These are phyloP conservation scores for Xyrauchen texanus DNA, from an alignment of 2,113 vertebrate species.

Conservation along the genomic window DNA sequence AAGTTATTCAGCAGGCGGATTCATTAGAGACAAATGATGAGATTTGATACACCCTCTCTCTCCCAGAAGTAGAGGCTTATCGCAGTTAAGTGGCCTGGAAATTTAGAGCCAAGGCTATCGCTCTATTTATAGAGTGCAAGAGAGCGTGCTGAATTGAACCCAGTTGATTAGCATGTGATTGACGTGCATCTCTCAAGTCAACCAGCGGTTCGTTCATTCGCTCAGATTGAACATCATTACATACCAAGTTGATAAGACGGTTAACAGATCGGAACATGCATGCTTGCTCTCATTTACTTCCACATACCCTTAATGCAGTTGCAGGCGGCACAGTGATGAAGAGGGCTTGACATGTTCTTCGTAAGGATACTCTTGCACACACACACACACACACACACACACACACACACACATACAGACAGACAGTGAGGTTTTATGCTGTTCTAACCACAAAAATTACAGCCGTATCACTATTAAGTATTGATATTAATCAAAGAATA, in stretches of 20 bases:
- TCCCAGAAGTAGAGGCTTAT: constrained; percentile 14
- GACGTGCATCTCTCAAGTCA: constrained; percentile 42
- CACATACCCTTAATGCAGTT: constrained; percentile 22
- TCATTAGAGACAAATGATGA: constrained; percentile 22
- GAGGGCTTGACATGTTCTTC: constrained; percentile 8
- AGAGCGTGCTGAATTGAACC: constrained; percentile 13
- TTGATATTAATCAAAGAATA: too few species aligned
- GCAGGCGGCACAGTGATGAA: constrained; percentile 3
- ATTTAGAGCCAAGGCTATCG: constrained; percentile 14
- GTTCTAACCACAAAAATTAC: too few species aligned
- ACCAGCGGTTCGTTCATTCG: background rate
- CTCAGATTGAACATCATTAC: constrained; percentile 41
- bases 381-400: background rate
- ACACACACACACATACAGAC: background rate
- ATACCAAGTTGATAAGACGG: constrained; percentile 39
- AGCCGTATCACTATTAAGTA: too few species aligned
- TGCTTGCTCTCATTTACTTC: background rate
- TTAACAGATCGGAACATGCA: constrained; percentile 32
- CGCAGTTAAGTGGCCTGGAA: constrained; percentile 27
- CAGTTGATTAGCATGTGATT: constrained; percentile 43
- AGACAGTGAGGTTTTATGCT: too few species aligned
- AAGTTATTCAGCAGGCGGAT: constrained; percentile 24
- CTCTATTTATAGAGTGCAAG: constrained; percentile 19
- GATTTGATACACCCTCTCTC: constrained; percentile 29
- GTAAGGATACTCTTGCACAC: background rate